Evolutionary conservation across 1,140 invertebrate genomes (phyloP), one percentile per base, ranked within the genome.

Genomic region (Solen grandis): DNA sequence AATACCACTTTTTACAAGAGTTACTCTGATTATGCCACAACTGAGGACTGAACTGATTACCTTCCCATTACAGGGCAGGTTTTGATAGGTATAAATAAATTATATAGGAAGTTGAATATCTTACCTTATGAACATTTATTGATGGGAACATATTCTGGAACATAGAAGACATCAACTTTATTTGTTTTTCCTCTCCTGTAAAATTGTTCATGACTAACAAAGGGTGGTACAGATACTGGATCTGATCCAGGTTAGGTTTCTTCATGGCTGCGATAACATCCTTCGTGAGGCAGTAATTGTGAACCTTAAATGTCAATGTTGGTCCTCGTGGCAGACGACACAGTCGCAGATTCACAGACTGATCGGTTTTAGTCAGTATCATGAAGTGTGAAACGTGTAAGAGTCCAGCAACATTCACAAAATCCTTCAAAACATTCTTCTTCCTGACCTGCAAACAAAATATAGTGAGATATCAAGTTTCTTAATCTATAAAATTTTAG

Each of bases 131-230:
- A 68, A 99, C 94, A 93, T 99, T 99, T 60, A 99, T 97, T 0
- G 96, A 96, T 0, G 98, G 99, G 92, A 99, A 99, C 97, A 99
- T 98, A 90, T 99, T 99, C 93, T 99, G 98, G 90, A 99, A 99
- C 93, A 97, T 98, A 5, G 96, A 96, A 13, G 97, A 95, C 95
- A 99, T 97, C 1, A 99, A 92, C 88, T 99, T 97, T 76, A 98
- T 93, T 83, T 99, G 96, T 92, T 96, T 94, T 10, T 81, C 83
- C 55, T 92, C 87, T 0, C 96, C 95, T 70, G 94, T 95, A 88
- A 99, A 99, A 91, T 97, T 97, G 91, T 99, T 99, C 90, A 99
- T 94, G 57, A 99, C 95, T 50, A 99, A 94, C 2, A 99, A 91
- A 0, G 99, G 98, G 19, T 97, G 95, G 90, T 95, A 94, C 86